phyloP scores from a whole-genome alignment of 1,140 invertebrate species.

The Steinernema khuongi region DNA sequence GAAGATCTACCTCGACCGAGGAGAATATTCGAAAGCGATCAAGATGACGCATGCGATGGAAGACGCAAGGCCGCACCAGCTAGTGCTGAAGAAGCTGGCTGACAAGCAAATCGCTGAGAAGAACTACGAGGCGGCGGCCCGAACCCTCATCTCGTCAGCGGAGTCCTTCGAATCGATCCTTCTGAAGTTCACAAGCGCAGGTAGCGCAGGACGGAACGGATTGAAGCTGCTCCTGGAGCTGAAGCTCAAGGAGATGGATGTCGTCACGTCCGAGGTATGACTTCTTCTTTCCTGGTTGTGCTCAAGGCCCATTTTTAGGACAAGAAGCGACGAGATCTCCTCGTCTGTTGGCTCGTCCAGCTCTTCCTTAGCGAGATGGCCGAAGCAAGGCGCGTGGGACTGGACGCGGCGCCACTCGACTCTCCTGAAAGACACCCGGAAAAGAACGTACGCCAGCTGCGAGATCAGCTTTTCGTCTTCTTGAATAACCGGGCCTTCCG shows the following conservation, averaged over 20 bases:
- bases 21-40: constrained; percentile 30
- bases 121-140: constrained; percentile 37
- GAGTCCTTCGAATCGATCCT: constrained; percentile 35
- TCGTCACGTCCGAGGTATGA: neutral
- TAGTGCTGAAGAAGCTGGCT: constrained; percentile 36
- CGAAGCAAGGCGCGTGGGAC: constrained; percentile 19
- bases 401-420: neutral
- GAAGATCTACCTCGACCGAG: constrained; percentile 37
- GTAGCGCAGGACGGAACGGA: constrained; percentile 25
- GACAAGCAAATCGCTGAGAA: constrained; percentile 37
- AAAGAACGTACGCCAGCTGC: neutral
- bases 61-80: constrained; percentile 31
- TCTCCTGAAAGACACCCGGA: neutral
- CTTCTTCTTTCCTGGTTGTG: no score
- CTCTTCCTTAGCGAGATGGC: constrained; percentile 33
- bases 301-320: constrained; percentile 21
- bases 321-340: constrained; percentile 30
- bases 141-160: constrained; percentile 31
- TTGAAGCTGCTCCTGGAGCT: constrained; percentile 36
- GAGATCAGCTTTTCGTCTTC: neutral
- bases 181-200: constrained; percentile 31
- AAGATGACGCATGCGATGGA: constrained; percentile 8
- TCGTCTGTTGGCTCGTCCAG: constrained; percentile 38
- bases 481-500: constrained; percentile 14
- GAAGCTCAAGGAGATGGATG: constrained; percentile 28